phyloP scores from a whole-genome alignment of 2,888 invertebrate species.

The Magallana nippona region DNA sequence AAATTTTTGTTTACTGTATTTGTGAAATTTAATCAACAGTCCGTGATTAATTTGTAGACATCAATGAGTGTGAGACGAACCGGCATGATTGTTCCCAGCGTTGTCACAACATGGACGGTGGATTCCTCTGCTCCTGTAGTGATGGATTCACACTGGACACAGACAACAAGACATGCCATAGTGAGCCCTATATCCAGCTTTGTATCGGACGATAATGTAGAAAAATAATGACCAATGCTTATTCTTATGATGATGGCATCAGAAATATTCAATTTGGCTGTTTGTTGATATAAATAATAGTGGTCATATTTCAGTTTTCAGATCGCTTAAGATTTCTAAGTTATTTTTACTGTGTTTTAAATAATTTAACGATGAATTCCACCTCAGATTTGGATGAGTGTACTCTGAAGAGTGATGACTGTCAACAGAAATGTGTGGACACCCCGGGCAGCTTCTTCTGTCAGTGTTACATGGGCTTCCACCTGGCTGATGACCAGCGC shows the following conservation, averaged over 20 bases:
- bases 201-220: no score
- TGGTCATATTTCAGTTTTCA: no score
- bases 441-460: slow-evolving; percentile 52
- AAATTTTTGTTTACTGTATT: no score
- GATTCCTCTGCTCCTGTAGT: slow-evolving; percentile 8
- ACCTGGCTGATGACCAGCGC: slow-evolving; percentile 51
- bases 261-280: neutral
- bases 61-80: slow-evolving; percentile 27
- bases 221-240: no score
- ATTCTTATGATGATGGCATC: neutral
- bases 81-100: slow-evolving; percentile 20
- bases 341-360: neutral
- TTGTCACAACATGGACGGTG: neutral
- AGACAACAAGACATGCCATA: slow-evolving; percentile 24
- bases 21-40: no score
- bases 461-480: slow-evolving; percentile 52
- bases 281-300: no score
- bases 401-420: slow-evolving; percentile 41
- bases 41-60: neutral
- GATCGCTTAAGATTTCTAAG: neutral
- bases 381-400: slow-evolving; percentile 57
- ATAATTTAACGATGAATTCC: neutral
- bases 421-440: slow-evolving; percentile 56
- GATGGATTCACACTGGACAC: slow-evolving; percentile 12
- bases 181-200: neutral